Evolutionary conservation across 2,113 vertebrate species (phyloP), one percentile per base, ranked within the genome.

Genomic region (Siniperca knerii): DNA sequence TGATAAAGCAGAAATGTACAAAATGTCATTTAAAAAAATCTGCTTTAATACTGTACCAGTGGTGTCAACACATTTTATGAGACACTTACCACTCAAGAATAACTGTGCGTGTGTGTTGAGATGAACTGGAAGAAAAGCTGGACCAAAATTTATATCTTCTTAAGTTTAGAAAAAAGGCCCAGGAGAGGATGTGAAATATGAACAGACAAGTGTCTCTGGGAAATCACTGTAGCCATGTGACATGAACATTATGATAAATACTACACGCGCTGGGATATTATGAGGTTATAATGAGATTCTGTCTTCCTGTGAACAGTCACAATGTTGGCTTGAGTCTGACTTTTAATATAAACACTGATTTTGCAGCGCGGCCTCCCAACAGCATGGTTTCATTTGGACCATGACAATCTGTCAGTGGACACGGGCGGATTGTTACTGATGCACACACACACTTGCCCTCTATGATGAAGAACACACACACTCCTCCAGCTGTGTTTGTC

Each of bases 351-450:
- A 91, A 83, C 46, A 83, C 42, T 46, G 44, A 52, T 65, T 81
- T 40, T 75, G 48, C 69, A 42, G 75, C 23, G 1, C 0, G 35
- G 81, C 77, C 80, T 82, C 82, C 64, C 25, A 50, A 60, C 90
- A 83, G 77, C 83, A 84, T 80, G 84, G 54, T 86, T 90, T 93
- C 84, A 91, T 77, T 91, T 90, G 83, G 80, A 86, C 79, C 61
- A 8, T 77, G 86, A 87, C 69, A 80, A 81, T 69, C 91, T 70
- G 83, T 87, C 84, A 82, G 65, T 73, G 86, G 69, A 84, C 57
- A 57, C 77, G 64, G 77, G 72, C 66, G 81, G 57, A 75, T 58
- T 72, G 65, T 65, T 71, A 40, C 66, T 57, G 37, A 87, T 52
- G 2, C 79, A 37, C n/a, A 69, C 46, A 21, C 46, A 48, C 77